Conservation (phyloP, 1,140 invertebrate species). For the Heliconius eleuchia region DNA sequence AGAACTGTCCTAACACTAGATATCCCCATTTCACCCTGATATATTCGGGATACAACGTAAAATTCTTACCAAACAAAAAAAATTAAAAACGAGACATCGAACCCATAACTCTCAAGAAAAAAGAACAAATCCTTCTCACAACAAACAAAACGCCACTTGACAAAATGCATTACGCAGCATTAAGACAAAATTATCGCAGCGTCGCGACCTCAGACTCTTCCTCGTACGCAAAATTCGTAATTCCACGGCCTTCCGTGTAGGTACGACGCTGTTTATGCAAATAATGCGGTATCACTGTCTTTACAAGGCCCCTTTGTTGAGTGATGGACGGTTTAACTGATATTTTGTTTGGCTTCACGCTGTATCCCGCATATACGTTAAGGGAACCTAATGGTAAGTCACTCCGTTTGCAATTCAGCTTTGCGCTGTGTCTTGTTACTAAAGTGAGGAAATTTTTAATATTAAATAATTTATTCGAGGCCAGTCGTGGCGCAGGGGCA, state of each 20-base stretch:
- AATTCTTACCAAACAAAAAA: no score
- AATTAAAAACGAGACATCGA: background rate
- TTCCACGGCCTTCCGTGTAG: constrained; percentile 43
- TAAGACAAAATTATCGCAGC: constrained; percentile 25
- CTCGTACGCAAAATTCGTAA: constrained; percentile 50
- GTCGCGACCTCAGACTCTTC: constrained; percentile 45
- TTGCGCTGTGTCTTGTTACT: no score
- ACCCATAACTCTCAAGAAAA: background rate
- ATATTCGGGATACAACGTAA: no score
- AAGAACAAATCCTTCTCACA: background rate
- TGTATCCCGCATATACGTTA: no score
- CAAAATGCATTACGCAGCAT: background rate
- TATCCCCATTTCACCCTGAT: no score
- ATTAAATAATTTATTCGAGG: no score
- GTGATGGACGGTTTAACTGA: background rate
- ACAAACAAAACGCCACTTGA: constrained; percentile 9
- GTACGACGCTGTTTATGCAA: constrained; percentile 35
- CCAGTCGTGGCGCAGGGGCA: no score
- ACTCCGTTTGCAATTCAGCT: no score
- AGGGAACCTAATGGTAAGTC: no score
- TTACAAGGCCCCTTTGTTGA: constrained; percentile 10
- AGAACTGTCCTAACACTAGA: no score
- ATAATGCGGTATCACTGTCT: constrained; percentile 26
- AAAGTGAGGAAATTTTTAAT: no score
- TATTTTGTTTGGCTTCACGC: background rate